Evolutionary conservation across 2,888 invertebrate species (phyloP), one percentile per base, ranked within the genome.

Genomic region (Notocelia uddmanniana): DNA sequence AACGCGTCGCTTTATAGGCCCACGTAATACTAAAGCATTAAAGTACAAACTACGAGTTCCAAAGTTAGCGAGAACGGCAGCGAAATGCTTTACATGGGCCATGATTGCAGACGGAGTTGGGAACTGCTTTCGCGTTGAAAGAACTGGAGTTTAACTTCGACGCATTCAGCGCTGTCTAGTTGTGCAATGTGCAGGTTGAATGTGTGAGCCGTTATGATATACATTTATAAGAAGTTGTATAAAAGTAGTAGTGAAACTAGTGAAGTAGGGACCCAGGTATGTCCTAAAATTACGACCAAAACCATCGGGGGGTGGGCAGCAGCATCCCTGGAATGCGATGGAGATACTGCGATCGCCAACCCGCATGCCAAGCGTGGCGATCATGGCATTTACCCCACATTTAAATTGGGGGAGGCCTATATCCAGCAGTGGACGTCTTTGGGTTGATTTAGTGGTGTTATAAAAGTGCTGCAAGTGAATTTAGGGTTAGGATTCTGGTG

Each of bases 51-150:
- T 69, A 34, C 63, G 63, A 69, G 62, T 62, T 62, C 55, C 34
- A 48, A 63, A 69, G 62, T 69, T 62, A 57, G 48, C 45, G 55
- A 62, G 69, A 63, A 69, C 55, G 69, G 52, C 54, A 48, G 69
- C 69, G 55, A 62, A 62, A 62, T 69, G 69, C 69, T 69, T 69
- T 63, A 69, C 69, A 69, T 58, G 69, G 69, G 13, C 54, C 63
- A 64, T 69, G 69, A 69, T 69, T 69, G 69, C 63, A 69, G 48
- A 19, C 63, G 48, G 63, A 69, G 69, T 69, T 69, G 45, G 52
- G 37, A 64, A 64, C 64, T 64, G 52, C 64, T 64, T 64, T 64
- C 50, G 50, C 41, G 45, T 45, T 69, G 69, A 63, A 69, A 69
- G 69, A 69, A 69, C 66, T 66, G 37, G 34, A 69, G 63, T 69